Evolutionary conservation across 2,888 invertebrate species (phyloP).

Genomic region (Brenthis ino): DNA sequence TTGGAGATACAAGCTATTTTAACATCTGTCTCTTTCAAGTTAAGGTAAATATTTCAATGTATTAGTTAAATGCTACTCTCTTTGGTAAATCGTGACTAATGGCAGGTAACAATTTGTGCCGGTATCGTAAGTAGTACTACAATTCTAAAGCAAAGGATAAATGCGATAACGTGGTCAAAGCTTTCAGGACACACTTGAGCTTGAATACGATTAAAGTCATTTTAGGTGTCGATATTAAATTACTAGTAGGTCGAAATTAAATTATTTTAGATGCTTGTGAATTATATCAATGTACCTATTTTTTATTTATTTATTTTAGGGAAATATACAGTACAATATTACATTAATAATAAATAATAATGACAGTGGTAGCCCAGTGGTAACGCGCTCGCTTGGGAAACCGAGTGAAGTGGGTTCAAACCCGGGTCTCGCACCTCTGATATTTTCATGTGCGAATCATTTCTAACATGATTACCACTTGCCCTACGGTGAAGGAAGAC

Average conservation of each 20-base stretch:
- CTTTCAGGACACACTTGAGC: not conserved
- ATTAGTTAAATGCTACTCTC: not conserved
- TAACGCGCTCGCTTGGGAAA: no score
- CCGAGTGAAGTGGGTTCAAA: no score
- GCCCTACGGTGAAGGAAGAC: no score
- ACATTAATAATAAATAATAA: no score
- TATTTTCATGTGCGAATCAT: no score
- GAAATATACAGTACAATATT: no score
- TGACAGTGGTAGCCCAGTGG: no score
- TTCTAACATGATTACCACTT: no score
- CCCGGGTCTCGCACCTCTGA: no score
- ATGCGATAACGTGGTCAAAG: conserved; percentile 11
- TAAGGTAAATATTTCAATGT: conserved; percentile 5
- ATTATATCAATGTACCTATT: no score
- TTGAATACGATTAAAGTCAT: not conserved
- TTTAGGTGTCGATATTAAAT: not conserved
- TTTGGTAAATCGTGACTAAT: conserved; percentile 24
- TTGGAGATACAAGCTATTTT: not conserved
- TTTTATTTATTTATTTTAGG: no score
- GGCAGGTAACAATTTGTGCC: conserved; percentile 21
- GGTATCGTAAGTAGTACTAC: conserved; percentile 13
- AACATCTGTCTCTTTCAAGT: not conserved
- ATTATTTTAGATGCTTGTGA: not conserved
- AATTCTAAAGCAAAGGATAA: not conserved
- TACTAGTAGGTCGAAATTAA: not conserved